These are phyloP conservation scores for Tiliacea aurago DNA, from an alignment of 2,888 invertebrate genomes.

Conservation along the genomic window DNA sequence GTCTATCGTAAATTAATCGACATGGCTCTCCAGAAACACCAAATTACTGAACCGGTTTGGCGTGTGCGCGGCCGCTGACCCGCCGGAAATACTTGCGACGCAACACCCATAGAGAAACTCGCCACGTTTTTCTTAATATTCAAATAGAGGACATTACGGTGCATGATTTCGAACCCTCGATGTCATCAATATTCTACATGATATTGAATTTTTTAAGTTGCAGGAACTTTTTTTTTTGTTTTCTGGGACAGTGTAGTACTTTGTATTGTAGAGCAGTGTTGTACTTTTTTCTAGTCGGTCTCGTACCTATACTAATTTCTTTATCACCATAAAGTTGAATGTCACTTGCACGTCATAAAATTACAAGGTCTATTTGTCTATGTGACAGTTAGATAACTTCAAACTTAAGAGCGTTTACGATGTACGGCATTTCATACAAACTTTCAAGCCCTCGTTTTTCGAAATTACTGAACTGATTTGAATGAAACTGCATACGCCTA, in stretches of 20 bases:
- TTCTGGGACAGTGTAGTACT: background rate
- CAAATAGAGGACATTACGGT: slow-evolving; percentile 64
- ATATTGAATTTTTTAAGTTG: slow-evolving; percentile 40
- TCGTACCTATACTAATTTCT: background rate
- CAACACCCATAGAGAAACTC: slow-evolving; percentile 73
- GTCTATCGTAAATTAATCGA: slow-evolving; percentile 85
- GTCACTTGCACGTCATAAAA: background rate
- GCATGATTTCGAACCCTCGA: slow-evolving; percentile 56
- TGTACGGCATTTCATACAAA: too few relatives aligned
- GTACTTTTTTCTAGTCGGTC: background rate
- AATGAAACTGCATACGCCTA: too few relatives aligned
- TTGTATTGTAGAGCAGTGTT: slow-evolving; percentile 14
- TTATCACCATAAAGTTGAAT: background rate
- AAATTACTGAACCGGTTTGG: slow-evolving; percentile 85
- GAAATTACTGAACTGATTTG: too few relatives aligned
- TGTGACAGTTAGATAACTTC: too few relatives aligned
- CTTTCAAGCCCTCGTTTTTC: too few relatives aligned
- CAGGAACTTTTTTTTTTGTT: slow-evolving; percentile 15
- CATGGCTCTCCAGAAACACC: slow-evolving; percentile 79
- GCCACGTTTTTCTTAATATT: slow-evolving; percentile 73
- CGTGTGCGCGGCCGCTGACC: slow-evolving; percentile 81
- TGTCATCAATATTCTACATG: slow-evolving; percentile 48
- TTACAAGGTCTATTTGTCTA: background rate
- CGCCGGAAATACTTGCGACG: slow-evolving; percentile 75
- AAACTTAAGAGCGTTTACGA: too few relatives aligned